Base-by-base conservation (phyloP, 2,113 vertebrate genomes). In the Echinops telfairi region DNA sequence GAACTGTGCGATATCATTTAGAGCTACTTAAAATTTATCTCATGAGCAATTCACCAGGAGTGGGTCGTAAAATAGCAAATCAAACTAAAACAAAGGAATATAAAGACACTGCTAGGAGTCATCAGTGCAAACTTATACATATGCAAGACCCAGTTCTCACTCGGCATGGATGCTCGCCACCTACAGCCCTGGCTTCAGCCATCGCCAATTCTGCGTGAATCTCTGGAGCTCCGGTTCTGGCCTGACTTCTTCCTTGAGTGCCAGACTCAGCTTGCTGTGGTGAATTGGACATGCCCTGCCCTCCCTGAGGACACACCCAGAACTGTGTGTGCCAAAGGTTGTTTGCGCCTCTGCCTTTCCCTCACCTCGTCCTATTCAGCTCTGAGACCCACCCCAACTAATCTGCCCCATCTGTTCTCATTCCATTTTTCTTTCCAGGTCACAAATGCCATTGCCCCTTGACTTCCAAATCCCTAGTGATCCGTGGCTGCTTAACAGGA, bases 61-160 rank as follows among this genome's bases (percentile, higher is more conserved):
- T 15, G 19, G 25, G 43, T 27, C 22, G 8, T 83, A 58, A 89
- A 92, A 75, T 1, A 83, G 75, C 71, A 62, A 75, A 68, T 90
- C 58, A 71, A 85, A 80, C 17, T 33, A 75, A 88, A 85, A 62
- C n/a, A 33, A 83, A 64, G 86, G 64, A 70, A 58, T 20, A 38
- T 23, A 58, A 68, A 81, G 57, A 43, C 38, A 31, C 6, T 0
- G 2, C 10, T 71, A 53, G n/a, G 40, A 43, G 3, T 68, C 53
- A 19, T n/a, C 64, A n/a, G 25, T 22, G 75, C 89, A 71, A 23
- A n/a, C 76, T 89, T 47, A 76, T 19, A 85, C 9, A 92, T 64
- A 83, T 2, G 1, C 0, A 2, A 40, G 38, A 25, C 9, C 58
- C 14, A 14, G 15, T 10, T 40, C 22, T 83, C 33, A 43, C 6